Percentiles rank a stretch among this genome's conserved stretches.
These are phyloP conservation scores for Siniperca chuatsi DNA, from an alignment of 2,113 vertebrate species.

Conservation along the genomic window DNA sequence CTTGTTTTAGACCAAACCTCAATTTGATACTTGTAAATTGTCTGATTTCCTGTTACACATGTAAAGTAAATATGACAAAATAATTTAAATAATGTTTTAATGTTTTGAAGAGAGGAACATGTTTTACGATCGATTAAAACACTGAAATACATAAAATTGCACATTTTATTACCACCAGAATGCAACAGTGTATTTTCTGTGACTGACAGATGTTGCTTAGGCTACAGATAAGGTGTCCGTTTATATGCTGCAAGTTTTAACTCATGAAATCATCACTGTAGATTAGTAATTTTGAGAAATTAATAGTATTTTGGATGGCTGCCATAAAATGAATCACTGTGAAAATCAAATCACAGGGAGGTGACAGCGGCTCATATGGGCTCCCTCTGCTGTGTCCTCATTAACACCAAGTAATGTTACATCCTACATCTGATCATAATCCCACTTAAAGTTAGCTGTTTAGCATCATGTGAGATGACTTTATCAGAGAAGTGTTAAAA, in stretches of 20 bases:
- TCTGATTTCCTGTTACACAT: background rate
- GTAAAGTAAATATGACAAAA: conserved; percentile 12
- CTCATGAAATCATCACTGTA: background rate
- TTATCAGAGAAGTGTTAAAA: background rate
- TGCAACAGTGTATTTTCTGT: conserved; percentile 1
- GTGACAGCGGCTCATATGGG: background rate
- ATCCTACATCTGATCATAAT: background rate
- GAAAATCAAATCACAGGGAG: background rate
- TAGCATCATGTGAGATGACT: background rate
- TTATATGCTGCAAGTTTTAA: background rate
- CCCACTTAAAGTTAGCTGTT: too few species aligned
- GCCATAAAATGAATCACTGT: background rate
- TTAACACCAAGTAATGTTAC: background rate
- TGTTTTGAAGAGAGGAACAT: background rate
- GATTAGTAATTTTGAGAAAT: background rate
- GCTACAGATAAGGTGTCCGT: background rate
- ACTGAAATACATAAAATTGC: background rate
- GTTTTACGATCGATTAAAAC: background rate
- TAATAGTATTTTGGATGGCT: background rate
- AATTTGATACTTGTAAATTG: conserved; percentile 7
- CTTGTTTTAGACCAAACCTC: background rate
- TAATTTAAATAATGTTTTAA: background rate
- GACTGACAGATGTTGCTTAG: background rate
- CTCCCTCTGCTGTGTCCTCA: background rate
- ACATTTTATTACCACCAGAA: conserved; percentile 1